Evolutionary conservation across 2,797 vertebrate species (phyloP).

Genomic region (Paramormyrops hopkinsi): DNA sequence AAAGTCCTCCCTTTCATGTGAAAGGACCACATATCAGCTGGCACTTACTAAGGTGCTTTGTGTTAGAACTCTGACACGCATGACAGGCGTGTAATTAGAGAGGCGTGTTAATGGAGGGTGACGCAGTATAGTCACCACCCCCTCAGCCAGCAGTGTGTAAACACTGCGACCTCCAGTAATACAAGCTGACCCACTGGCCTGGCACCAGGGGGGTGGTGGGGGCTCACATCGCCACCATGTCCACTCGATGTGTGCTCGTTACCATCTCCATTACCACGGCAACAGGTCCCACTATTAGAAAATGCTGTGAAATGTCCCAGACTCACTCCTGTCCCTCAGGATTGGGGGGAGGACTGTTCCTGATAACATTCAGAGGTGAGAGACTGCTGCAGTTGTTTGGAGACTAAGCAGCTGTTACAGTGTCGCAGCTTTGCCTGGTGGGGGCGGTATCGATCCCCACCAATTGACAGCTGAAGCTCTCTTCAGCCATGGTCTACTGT

Average conservation of each 20-base stretch:
- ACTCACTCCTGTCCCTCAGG: background rate
- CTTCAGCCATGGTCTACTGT: constrained; percentile 14
- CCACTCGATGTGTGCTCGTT: background rate
- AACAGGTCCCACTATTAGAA: background rate
- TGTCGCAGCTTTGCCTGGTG: constrained; percentile 22
- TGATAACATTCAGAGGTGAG: background rate
- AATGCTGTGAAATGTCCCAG: background rate
- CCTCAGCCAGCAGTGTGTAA: background rate
- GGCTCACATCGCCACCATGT: background rate
- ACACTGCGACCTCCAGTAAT: background rate
- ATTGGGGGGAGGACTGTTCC: background rate
- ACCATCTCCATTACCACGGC: background rate
- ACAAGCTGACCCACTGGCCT: background rate
- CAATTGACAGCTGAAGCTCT: constrained; percentile 26
- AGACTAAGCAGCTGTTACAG: background rate
- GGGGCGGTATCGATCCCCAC: constrained; percentile 34
- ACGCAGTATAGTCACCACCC: background rate
- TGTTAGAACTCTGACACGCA: background rate
- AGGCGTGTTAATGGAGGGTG: background rate
- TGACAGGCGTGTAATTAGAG: background rate
- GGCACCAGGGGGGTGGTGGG: background rate
- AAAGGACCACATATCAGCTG: background rate
- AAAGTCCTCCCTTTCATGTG: background rate
- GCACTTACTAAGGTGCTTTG: background rate
- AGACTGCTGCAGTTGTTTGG: background rate